Evolutionary conservation across 2,797 vertebrate species (phyloP).

Genomic region (Alcedo quadribrachys): DNA sequence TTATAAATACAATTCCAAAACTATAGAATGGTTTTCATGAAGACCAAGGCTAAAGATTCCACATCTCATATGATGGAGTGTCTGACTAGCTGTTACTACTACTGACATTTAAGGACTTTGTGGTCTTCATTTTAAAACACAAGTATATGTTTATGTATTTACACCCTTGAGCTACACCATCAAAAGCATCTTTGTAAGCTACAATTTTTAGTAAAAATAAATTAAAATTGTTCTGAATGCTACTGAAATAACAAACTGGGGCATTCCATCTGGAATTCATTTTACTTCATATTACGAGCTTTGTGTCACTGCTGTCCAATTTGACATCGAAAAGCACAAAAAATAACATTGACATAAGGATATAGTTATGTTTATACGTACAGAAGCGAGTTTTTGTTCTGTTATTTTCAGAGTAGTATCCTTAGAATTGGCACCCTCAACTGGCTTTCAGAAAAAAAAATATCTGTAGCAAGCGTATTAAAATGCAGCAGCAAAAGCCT

Average conservation of each 20-base stretch:
- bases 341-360: slow-evolving; percentile 72
- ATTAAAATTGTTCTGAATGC: slow-evolving; percentile 54
- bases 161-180: slow-evolving; percentile 32
- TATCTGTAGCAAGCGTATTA: neutral
- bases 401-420: slow-evolving; percentile 45
- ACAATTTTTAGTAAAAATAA: slow-evolving; percentile 64
- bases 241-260: slow-evolving; percentile 58
- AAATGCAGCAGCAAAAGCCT: neutral
- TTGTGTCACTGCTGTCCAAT: slow-evolving; percentile 65
- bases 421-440: slow-evolving; percentile 25
- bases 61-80: neutral
- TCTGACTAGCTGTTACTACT: neutral
- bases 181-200: slow-evolving; percentile 55
- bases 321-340: slow-evolving; percentile 62
- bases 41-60: neutral
- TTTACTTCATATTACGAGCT: slow-evolving; percentile 46
- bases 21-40: neutral
- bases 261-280: slow-evolving; percentile 69
- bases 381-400: neutral
- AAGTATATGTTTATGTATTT: slow-evolving; percentile 33
- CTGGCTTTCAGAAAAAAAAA: neutral
- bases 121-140: slow-evolving; percentile 13
- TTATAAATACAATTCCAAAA: neutral
- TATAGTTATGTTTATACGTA: slow-evolving; percentile 65
- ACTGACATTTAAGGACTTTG: neutral